These are phyloP conservation scores for Epinephelus cyanopodus DNA, from an alignment of 2,113 vertebrate species.

Conservation along the genomic window DNA sequence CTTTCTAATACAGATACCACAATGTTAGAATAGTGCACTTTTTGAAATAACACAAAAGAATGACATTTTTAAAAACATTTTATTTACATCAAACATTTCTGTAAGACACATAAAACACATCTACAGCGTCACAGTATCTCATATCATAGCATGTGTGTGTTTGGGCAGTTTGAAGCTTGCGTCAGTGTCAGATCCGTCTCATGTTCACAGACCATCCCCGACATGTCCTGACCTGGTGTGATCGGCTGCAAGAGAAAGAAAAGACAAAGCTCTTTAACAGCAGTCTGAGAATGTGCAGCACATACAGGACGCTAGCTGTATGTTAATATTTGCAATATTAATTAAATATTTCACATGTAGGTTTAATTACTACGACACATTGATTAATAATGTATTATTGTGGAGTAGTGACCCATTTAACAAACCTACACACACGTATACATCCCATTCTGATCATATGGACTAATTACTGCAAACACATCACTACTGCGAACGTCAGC, in stretches of 20 bases:
- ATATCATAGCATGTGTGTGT: conserved; percentile 37
- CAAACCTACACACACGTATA: neutral
- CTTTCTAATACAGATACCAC: neutral
- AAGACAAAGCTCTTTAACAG: conserved; percentile 25
- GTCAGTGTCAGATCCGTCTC: conserved; percentile 11
- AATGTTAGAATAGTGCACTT: neutral
- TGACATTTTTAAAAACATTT: conserved; percentile 4
- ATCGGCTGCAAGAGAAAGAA: conserved; percentile 46
- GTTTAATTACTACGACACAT: neutral
- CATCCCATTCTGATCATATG: neutral
- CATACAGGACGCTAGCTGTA: too few relatives aligned
- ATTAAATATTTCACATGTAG: conserved; percentile 1
- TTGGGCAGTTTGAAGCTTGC: conserved; percentile 5
- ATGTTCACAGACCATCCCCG: conserved; percentile 18
- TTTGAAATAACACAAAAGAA: neutral
- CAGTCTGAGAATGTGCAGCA: neutral
- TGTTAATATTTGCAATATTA: neutral
- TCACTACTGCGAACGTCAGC: neutral
- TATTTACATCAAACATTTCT: conserved; percentile 25
- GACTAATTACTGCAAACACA: neutral
- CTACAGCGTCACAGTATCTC: neutral
- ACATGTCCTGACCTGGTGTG: conserved; percentile 48
- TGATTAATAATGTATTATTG: neutral
- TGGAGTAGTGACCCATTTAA: neutral
- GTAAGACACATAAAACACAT: neutral